phyloP scores from a whole-genome alignment of 2,113 vertebrate genomes.

The Callaeas wilsoni region DNA sequence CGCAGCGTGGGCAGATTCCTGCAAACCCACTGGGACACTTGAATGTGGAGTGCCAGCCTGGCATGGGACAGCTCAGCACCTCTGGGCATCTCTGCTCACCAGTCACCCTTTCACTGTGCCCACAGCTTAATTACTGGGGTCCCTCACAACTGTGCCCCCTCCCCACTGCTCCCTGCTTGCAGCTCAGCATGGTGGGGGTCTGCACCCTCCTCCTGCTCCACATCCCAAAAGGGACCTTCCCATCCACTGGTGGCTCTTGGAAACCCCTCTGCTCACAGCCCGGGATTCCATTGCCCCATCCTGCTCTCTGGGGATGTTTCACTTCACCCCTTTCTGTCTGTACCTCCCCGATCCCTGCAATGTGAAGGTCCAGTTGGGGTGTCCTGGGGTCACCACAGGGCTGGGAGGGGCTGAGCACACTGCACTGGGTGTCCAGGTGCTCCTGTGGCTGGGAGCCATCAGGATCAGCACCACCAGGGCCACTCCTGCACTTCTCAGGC shows the following conservation, averaged over 20 bases:
- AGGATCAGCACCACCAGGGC: neutral
- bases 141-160: neutral
- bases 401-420: neutral
- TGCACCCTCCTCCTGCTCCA: neutral
- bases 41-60: neutral
- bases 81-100: neutral
- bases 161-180: neutral
- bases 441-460: neutral
- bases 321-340: neutral
- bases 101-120: neutral
- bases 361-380: neutral
- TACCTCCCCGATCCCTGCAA: neutral
- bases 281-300: rapidly evolving
- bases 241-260: neutral
- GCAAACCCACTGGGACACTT: neutral
- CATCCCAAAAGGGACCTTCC: neutral
- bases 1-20: neutral
- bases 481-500: neutral
- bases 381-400: rapidly evolving
- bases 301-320: neutral
- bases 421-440: neutral
- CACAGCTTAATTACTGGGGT: rapidly evolving
- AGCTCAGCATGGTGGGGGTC: neutral
- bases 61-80: neutral
- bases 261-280: neutral